These are phyloP conservation scores for Pachypanchax playfairii DNA, from an alignment of 2,113 vertebrate genomes.

Conservation along the genomic window DNA sequence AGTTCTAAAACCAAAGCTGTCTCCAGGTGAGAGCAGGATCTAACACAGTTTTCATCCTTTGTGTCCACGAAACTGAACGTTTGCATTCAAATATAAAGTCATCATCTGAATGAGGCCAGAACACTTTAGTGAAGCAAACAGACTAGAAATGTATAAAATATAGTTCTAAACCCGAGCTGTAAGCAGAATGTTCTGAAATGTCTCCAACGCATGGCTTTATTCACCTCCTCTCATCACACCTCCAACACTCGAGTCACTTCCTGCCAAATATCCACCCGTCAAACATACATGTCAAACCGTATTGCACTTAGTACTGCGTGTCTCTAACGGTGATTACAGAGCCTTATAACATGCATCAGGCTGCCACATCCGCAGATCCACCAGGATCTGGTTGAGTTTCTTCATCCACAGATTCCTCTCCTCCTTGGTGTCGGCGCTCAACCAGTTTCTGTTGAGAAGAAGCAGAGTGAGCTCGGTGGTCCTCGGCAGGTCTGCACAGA, in stretches of 20 bases:
- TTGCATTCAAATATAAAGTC: too few species aligned
- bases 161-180: slow-evolving; percentile 42
- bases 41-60: slow-evolving; percentile 14
- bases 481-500: too few species aligned
- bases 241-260: too few species aligned
- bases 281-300: slow-evolving; percentile 40
- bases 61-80: slow-evolving; percentile 8
- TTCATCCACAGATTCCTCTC: slow-evolving; percentile 97
- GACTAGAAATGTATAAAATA: slow-evolving; percentile 22
- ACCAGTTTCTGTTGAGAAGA: slow-evolving; percentile 86
- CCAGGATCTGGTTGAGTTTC: slow-evolving; percentile 92
- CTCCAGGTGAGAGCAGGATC: too few species aligned
- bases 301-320: slow-evolving; percentile 71
- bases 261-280: slow-evolving; percentile 25
- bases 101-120: too few species aligned
- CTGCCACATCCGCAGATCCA: slow-evolving; percentile 96
- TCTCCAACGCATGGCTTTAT: slow-evolving; percentile 68
- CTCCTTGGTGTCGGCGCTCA: slow-evolving; percentile 97
- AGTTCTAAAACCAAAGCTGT: slow-evolving; percentile 26
- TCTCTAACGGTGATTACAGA: slow-evolving; percentile 56
- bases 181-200: slow-evolving; percentile 52
- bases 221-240: slow-evolving; percentile 19
- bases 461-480: too few species aligned
- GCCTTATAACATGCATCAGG: slow-evolving; percentile 90
- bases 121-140: not conserved